phyloP scores from a whole-genome alignment of 2,113 vertebrate species.

The Eulemur rufifrons region DNA sequence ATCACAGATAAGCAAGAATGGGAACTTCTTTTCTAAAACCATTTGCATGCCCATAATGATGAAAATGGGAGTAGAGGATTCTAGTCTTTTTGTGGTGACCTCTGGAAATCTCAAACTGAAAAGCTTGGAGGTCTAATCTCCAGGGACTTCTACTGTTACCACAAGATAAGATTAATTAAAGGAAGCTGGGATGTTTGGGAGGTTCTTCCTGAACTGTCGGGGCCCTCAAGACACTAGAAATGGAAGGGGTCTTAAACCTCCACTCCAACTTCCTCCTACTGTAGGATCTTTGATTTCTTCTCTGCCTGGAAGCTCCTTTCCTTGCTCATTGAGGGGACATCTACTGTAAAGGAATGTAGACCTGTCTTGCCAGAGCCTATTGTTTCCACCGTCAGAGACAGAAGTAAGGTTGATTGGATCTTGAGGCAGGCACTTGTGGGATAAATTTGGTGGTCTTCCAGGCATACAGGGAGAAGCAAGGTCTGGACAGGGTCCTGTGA shows the following conservation, averaged over 20 bases:
- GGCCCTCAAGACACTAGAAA: neutral
- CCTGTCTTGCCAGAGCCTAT: neutral
- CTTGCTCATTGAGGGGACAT: neutral
- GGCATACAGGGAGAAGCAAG: neutral
- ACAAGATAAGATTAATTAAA: conserved; percentile 24
- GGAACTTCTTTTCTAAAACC: neutral
- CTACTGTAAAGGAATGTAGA: neutral
- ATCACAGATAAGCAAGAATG: neutral
- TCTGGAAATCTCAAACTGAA: conserved; percentile 51
- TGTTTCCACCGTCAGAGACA: neutral
- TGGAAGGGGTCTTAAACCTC: neutral
- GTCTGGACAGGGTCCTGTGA: neutral
- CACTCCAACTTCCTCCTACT: neutral
- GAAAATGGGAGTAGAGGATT: neutral
- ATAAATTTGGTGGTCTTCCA: neutral
- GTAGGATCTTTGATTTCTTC: neutral
- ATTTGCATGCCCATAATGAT: neutral
- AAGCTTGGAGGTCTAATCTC: neutral
- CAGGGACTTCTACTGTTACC: neutral
- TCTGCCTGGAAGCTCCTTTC: neutral
- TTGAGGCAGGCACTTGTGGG: neutral
- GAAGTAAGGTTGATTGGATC: neutral
- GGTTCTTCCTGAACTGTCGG: neutral
- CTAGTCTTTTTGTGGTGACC: neutral
- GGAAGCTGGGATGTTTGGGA: neutral